Evolutionary conservation across 2,113 vertebrate species (phyloP), one percentile per base, ranked within the genome.

Genomic region (Colius striatus): DNA sequence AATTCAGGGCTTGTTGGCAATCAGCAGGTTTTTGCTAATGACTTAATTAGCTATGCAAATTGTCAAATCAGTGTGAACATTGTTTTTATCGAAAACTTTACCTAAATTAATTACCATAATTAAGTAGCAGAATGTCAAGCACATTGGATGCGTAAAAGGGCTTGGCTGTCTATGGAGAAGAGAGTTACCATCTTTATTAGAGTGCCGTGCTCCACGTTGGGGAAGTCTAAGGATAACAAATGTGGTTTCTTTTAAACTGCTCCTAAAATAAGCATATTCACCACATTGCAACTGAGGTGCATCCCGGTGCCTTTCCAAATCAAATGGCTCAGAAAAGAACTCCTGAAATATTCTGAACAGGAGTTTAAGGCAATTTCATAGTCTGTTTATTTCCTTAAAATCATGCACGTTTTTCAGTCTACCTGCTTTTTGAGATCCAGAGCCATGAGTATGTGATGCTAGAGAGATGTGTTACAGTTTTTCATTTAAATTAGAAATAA

Each of bases 31-130:
- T 98, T 98, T 98, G 98, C 98, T 99, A 99, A 99, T 99, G 98
- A 99, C 98, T 99, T 99, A 99, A 99, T 99, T 99, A 99, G 98
- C 98, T 98, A 99, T 99, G 99, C 98, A 99, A 99, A 99, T 99
- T 99, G 98, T 98, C 98, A 99, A 99, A 99, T 99, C 98, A 99
- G 98, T 98, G 98, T 98, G 99, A 98, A 99, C 99, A 99, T 99
- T 99, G 99, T 99, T 99, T 99, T 99, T 98, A 98, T 99, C 98
- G 97, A 98, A 98, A 99, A 98, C 98, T 99, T 98, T 99, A 99
- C 98, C 98, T 99, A 99, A 99, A 99, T 99, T 98, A 99, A 99
- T 99, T 99, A 99, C 98, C 98, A 98, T 99, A 98, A 99, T 99
- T 99, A 99, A 98, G 98, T 98, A 98, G 98, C 97, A 97, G 97